Base-by-base conservation (phyloP, 2,113 vertebrate genomes). In the Macquaria australasica region DNA sequence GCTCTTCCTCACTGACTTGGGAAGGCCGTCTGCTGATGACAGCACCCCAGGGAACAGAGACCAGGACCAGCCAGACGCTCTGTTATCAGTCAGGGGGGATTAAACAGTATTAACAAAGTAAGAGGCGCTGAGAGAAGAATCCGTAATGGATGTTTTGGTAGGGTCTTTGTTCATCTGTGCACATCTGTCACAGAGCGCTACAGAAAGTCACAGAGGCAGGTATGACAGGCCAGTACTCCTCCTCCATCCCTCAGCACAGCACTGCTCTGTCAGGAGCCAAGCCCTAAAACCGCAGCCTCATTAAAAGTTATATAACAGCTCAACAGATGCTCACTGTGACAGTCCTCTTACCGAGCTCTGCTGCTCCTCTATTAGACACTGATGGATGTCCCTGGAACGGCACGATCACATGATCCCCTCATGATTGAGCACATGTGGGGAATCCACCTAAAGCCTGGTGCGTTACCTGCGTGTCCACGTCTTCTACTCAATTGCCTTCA, bases 231-330 rank as follows among this genome's bases (percentile, higher is more conserved):
- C 76, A 67, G 68, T 20, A 28, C 68, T 85, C 72, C 51, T 84
- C 74, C 83, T 77, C 50, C 73, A n/a, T 77, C 71, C 68, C 56
- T 66, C 63, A 34, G 81, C 77, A 91, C 88, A 90, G 85, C 77
- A 3, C 77, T 37, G 77, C 82, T 88, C 83, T 89, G 89, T 90
- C 80, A 73, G 78, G 39, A 79, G 81, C 83, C 87, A 89, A 86
- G 73, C 51, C 58, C 68, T 14, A 28, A 87, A 92, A 86, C 91
- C 85, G 0, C 89, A 86, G 87, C 39, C 87, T 91, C 81, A 86
- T 94, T 91, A 90, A 80, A 63, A 1, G 56, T 94, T 92, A 87
- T 43, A 51, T 92, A 91, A 93, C 73, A 31, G 82, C 58, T 85
- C 71, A 87, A 86, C 87, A 93, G 88, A 89, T 87, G 75, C 84